A percentile compares a stretch with the other conserved stretches of the same genome.
Evolutionary conservation across 2,113 vertebrate species (phyloP).

Genomic region (Python bivittatus): DNA sequence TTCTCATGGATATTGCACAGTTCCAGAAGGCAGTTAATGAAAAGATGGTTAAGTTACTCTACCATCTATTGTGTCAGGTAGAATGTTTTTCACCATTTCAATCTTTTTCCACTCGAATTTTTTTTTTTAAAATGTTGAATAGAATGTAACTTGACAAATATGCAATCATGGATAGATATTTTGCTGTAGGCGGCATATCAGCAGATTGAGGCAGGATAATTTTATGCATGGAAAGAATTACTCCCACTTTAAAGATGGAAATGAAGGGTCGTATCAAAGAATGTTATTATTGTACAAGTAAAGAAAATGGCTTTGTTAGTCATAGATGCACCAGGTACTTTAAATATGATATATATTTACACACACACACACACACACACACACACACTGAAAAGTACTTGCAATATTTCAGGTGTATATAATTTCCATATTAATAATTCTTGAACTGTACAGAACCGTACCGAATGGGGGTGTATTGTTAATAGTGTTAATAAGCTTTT

Average conservation of each 20-base stretch:
- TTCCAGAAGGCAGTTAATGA: background rate
- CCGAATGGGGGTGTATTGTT: rapidly evolving
- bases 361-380: background rate
- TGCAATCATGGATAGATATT: background rate
- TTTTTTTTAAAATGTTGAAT: background rate
- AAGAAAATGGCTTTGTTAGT: background rate
- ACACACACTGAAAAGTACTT: background rate
- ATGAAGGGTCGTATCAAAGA: background rate
- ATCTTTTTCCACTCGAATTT: background rate
- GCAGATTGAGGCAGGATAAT: constrained; percentile 9
- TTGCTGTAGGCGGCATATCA: constrained; percentile 13
- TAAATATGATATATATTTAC: background rate
- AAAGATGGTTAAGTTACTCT: background rate
- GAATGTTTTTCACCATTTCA: background rate
- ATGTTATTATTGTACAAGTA: background rate
- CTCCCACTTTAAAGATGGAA: constrained; percentile 12
- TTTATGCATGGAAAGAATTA: constrained; percentile 14
- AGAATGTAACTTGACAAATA: background rate
- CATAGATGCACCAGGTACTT: background rate
- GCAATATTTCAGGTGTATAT: rapidly evolving
- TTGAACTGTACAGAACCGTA: background rate
- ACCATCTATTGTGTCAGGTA: background rate
- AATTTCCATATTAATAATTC: background rate
- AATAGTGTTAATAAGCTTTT: background rate
- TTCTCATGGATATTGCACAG: background rate